Base-by-base conservation (phyloP, 2,113 vertebrate species). In the Eurypyga helias region DNA sequence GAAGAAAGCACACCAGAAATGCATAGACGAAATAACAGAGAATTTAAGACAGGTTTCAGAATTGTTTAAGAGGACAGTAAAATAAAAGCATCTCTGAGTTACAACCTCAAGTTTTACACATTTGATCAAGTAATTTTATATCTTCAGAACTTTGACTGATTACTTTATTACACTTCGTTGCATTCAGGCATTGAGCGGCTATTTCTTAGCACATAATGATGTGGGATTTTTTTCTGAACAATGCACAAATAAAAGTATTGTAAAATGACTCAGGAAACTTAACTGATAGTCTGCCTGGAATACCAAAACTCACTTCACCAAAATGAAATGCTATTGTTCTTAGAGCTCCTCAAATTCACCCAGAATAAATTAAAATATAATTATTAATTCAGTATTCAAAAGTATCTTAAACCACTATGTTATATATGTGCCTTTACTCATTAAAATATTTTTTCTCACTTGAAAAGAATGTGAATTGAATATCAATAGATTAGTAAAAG, bases 261-360 rank as follows among this genome's bases (percentile, higher is more conserved):
- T 13, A 76, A 76, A 91, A 84, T 23, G 19, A 8, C 18, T 71
- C 36, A 58, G 24, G 11, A 57, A 93, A 49, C 26, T 60, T 66
- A 51, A 26, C 13, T 41, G 9, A 57, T 73, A 60, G 7, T 43
- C 57, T 89, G 36, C 34, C 33, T 41, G 28, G 31, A 79, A 55
- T 41, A 64, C 20, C 43, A 73, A 85, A 91, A 75, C 6, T 49
- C 17, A 62, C 34, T 67, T 83, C 26, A 67, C 5, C 3, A 38
- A 83, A 83, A 77, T 43, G 45, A 67, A 66, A 75, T 6, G 25
- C 64, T 13, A 43, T 33, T 77, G 6, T 38, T 57, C 20, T 81
- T 72, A 19, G 4, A 0, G 1, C 13, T 79, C 33, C n/a, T 57
- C 0, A 0, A 85, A 73, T 84, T 82, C 13, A 28, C 7, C 8